Conservation (phyloP, 1,140 invertebrate genomes). For the Lepidurus apus region DNA sequence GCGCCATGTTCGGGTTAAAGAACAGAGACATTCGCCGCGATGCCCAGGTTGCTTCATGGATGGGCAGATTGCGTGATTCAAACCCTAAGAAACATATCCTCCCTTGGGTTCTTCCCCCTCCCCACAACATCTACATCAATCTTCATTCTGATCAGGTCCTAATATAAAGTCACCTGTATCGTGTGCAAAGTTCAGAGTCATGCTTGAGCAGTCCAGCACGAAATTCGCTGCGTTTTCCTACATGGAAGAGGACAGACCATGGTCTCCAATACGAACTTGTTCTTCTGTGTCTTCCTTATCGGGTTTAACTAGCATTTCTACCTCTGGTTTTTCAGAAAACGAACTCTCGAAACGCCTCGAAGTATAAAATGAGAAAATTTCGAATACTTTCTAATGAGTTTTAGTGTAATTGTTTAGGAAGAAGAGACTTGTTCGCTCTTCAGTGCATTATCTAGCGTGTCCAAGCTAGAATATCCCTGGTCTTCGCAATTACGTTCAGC, state of each 20-base stretch:
- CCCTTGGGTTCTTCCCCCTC: not conserved
- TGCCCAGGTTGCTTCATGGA: not conserved
- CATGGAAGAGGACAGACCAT: not conserved
- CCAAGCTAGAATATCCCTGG: not conserved
- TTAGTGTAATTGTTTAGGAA: not conserved
- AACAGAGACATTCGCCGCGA: not conserved
- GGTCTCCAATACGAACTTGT: not conserved
- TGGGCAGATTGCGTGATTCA: not conserved
- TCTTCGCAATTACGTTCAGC: not conserved
- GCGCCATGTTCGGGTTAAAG: not conserved
- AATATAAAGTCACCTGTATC: not conserved
- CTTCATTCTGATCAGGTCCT: not conserved
- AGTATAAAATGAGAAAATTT: not conserved
- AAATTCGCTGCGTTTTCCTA: not conserved
- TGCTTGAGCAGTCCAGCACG: not conserved
- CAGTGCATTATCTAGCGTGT: not conserved
- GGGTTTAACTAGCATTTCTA: not conserved
- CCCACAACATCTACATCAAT: conserved; percentile 2
- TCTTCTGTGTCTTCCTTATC: not conserved
- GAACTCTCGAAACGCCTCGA: not conserved
- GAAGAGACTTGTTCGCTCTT: not conserved
- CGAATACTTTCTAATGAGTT: not conserved
- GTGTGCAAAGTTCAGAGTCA: not conserved
- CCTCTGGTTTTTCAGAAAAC: not conserved
- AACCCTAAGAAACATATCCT: not conserved